These are phyloP conservation scores for Dendrolimus punctatus DNA, from an alignment of 1,140 invertebrate genomes.

Conservation along the genomic window DNA sequence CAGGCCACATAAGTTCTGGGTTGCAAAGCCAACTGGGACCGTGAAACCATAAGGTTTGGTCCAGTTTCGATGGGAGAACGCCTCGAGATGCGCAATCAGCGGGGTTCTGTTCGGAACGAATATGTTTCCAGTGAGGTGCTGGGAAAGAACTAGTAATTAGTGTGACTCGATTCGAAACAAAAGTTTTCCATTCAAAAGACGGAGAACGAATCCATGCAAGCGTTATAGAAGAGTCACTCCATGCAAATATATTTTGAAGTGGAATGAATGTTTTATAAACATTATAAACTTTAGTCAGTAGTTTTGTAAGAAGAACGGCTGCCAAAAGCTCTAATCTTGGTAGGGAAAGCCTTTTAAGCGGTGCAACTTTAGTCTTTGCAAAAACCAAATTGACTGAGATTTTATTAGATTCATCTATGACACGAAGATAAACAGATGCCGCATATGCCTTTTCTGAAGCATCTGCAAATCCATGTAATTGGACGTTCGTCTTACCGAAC, in stretches of 20 bases:
- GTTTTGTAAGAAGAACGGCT: constrained; percentile 9
- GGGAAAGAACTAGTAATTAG: not conserved
- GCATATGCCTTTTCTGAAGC: constrained; percentile 1
- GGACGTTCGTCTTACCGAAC: not conserved
- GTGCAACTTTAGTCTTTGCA: constrained; percentile 17
- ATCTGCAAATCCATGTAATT: constrained; percentile 9
- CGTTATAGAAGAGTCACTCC: constrained; percentile 36
- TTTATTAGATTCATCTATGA: constrained; percentile 2
- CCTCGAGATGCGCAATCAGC: not conserved
- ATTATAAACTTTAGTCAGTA: constrained; percentile 11
- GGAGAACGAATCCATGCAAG: constrained; percentile 38
- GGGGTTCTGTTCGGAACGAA: no score
- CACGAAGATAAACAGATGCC: constrained; percentile 5
- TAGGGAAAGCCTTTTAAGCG: constrained; percentile 10
- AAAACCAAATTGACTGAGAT: constrained; percentile 4
- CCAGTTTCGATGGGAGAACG: not conserved
- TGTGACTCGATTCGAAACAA: constrained; percentile 48
- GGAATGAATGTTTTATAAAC: constrained; percentile 11
- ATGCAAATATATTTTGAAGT: constrained; percentile 10
- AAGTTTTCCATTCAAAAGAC: constrained; percentile 36
- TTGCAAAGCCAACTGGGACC: not conserved
- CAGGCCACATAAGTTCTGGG: not conserved
- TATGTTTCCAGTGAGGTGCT: no score
- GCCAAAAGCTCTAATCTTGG: constrained; percentile 19
- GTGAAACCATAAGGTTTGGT: not conserved